Evolutionary conservation across 1,140 invertebrate genomes (phyloP), one percentile per base, ranked within the genome.

Genomic region (Drosophila ohnishii): DNA sequence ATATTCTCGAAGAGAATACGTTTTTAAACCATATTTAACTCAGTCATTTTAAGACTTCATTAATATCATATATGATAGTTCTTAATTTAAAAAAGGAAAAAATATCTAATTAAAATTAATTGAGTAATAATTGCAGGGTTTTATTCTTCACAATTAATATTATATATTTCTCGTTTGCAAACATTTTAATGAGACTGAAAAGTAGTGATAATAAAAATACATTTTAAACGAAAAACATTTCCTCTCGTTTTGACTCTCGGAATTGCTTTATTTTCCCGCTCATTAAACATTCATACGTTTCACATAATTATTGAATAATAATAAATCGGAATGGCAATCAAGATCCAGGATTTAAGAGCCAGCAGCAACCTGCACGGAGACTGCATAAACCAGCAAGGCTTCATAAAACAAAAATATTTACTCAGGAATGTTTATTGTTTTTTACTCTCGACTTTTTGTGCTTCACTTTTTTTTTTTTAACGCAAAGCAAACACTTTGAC

Each of bases 401-500:
- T 14, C 13, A 14, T 32, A 28, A 10, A 73, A 61, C 67, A 72
- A 53, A 40, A 71, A 71, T 70, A 71, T 71, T 71, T 70, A 58
- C 67, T 58, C 35, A 14, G 40, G 25, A 30, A 55, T 66, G 63
- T 57, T 50, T 48, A n/a, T 59, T 39, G 22, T 39, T 35, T 71
- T 58, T 48, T 39, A 14, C n/a, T 10, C 6, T 37, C 5, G 48
- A 6, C 13, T 37, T 61, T 48, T 64, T 30, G 19, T 14, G n/a
- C 13, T 39, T 3, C 14, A 48, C 3, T 57, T 47, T 67, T 48
- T 30, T 57, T 47, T 67, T 48, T 30, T 42, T 39, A 16, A 32
- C n/a, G 39, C 19, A 11, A 72, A 39, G 70, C 59, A 75, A 74
- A 75, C 70, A 75, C 70, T 75, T 74, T 75, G 50, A 74, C 70